phyloP scores from a whole-genome alignment of 2,797 vertebrate species.

The Scolopax rusticola region DNA sequence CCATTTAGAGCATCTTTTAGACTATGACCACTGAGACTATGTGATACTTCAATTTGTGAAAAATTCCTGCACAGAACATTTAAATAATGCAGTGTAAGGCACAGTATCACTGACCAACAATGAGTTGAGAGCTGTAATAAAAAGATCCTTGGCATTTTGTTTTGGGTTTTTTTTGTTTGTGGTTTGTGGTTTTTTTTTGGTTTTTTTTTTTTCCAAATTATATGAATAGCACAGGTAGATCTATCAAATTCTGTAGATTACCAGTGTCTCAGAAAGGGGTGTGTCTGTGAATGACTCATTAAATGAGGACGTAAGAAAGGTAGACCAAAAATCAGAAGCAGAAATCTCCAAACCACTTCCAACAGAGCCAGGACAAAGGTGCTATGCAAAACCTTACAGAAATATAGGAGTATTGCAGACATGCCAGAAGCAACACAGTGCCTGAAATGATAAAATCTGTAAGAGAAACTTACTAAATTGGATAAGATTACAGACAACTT shows the following conservation, averaged over 20 bases:
- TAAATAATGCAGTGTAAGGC: neutral
- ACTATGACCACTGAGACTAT: neutral
- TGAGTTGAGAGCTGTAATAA: neutral
- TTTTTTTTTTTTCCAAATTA: accelerated
- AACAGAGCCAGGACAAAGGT: neutral
- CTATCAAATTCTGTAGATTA: neutral
- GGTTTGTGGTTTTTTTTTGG: neutral
- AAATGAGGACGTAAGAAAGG: neutral
- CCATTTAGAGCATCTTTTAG: neutral
- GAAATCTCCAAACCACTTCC: neutral
- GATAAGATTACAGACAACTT: neutral
- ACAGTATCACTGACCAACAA: neutral
- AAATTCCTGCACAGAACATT: neutral
- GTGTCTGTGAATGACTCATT: neutral
- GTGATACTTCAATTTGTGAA: neutral
- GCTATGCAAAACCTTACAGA: neutral
- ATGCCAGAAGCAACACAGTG: neutral
- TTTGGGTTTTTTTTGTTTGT: no score
- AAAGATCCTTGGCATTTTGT: neutral
- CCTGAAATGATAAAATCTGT: neutral
- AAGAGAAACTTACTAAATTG: neutral
- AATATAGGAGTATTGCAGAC: neutral
- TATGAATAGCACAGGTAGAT: neutral
- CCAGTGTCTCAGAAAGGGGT: neutral
- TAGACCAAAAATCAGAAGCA: neutral